Conservation (phyloP, 1,140 invertebrate species). For the Aplysia californica region DNA sequence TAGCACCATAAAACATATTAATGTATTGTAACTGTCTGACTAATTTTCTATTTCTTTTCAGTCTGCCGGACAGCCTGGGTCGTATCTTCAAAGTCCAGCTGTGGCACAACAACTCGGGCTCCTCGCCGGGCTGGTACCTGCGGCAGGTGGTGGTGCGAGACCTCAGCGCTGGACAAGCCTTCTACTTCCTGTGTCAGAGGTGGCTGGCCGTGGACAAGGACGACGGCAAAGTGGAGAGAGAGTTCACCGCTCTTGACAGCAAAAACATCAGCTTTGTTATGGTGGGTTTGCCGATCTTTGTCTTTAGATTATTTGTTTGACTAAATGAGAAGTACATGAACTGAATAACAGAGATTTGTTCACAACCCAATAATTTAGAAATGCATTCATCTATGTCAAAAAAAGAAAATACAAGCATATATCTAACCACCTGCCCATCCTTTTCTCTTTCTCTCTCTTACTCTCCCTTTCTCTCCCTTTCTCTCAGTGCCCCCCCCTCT, state of each 20-base stretch:
- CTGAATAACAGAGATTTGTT: too few species aligned
- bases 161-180: slow-evolving; percentile 55
- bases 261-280: slow-evolving; percentile 55
- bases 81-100: slow-evolving; percentile 63
- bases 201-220: slow-evolving; percentile 67
- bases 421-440: neutral
- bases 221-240: slow-evolving; percentile 68
- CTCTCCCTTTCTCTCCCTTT: neutral
- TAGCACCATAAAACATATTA: too few species aligned
- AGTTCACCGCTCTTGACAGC: slow-evolving; percentile 59
- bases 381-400: neutral
- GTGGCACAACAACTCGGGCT: slow-evolving; percentile 66
- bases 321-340: too few species aligned
- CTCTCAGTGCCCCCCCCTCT: too few species aligned
- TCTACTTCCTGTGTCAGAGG: slow-evolving; percentile 65
- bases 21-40: too few species aligned
- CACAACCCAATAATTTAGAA: neutral
- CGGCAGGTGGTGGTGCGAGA: slow-evolving; percentile 62
- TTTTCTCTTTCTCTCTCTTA: neutral
- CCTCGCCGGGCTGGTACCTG: slow-evolving; percentile 64
- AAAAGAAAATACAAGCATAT: neutral
- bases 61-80: slow-evolving; percentile 63
- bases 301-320: too few species aligned
- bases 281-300: too few species aligned
- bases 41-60: slow-evolving; percentile 32